Conservation (phyloP, 2,113 vertebrate genomes). For the Recurvirostra avosetta region DNA sequence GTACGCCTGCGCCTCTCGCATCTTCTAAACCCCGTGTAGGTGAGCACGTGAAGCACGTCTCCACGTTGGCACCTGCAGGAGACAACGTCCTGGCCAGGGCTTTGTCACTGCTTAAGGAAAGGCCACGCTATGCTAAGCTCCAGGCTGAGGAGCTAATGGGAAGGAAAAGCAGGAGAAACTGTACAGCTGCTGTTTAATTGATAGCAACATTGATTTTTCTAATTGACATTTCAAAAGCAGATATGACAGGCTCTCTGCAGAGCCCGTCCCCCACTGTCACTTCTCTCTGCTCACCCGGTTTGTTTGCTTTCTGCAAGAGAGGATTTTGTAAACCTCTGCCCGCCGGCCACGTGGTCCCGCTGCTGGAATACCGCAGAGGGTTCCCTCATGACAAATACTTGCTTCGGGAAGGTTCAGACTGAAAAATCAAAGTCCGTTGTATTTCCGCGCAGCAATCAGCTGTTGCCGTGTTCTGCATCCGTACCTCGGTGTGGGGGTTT, state of each 20-base stretch:
- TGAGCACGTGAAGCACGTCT: neutral
- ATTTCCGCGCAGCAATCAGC: rapidly evolving
- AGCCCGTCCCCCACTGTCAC: neutral
- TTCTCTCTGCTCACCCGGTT: neutral
- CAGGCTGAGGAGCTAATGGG: neutral
- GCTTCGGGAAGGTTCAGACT: neutral
- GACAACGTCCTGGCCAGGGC: neutral
- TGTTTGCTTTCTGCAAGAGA: neutral
- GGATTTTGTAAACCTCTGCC: neutral
- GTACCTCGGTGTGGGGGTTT: rapidly evolving
- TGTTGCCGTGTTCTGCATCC: neutral
- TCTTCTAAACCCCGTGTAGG: rapidly evolving
- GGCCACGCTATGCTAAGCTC: neutral
- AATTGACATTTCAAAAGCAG: neutral
- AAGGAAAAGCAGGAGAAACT: neutral
- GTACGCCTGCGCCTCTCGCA: rapidly evolving
- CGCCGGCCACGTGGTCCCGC: neutral
- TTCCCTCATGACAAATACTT: neutral
- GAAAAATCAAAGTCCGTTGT: neutral
- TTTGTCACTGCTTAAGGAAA: neutral
- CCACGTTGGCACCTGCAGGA: neutral
- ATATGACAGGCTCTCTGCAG: neutral
- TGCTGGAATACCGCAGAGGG: neutral
- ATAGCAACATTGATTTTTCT: neutral
- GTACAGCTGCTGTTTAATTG: neutral